Percentiles rank a stretch among this genome's conserved stretches.
phyloP scores from a whole-genome alignment of 2,113 vertebrate genomes.

The Trogon melanurus region DNA sequence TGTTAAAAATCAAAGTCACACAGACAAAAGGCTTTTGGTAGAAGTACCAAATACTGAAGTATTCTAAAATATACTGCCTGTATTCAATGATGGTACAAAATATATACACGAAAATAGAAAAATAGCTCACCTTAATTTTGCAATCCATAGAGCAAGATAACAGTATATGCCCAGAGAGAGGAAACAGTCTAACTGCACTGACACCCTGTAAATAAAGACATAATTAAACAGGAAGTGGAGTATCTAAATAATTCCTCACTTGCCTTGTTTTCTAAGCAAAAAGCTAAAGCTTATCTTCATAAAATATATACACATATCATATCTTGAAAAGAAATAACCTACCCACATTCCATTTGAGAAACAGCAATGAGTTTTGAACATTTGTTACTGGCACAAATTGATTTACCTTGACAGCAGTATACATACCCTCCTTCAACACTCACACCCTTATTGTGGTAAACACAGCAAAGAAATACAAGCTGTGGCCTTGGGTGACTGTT shows the following conservation, averaged over 20 bases:
- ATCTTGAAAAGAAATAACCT: neutral
- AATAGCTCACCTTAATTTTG: constrained; percentile 92
- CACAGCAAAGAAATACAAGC: constrained; percentile 12
- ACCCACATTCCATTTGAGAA: neutral
- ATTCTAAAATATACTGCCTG: neutral
- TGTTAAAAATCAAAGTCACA: neutral
- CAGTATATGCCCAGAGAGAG: constrained; percentile 91
- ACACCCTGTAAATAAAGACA: constrained; percentile 83
- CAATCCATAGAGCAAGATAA: constrained; percentile 98
- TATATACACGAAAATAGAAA: neutral
- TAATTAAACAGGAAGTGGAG: neutral
- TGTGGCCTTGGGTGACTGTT: neutral
- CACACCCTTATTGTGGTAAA: neutral
- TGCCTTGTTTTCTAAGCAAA: neutral
- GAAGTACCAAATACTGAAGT: neutral
- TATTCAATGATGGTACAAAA: neutral
- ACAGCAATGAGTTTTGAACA: neutral
- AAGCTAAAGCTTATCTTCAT: neutral
- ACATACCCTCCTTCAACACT: neutral
- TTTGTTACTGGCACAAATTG: neutral
- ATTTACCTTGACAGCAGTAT: neutral
- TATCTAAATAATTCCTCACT: neutral
- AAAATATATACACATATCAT: neutral
- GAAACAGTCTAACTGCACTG: constrained; percentile 95
- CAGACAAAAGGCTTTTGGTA: neutral